Conservation (phyloP, 2,797 vertebrate species). For the Trematomus bernacchii region DNA sequence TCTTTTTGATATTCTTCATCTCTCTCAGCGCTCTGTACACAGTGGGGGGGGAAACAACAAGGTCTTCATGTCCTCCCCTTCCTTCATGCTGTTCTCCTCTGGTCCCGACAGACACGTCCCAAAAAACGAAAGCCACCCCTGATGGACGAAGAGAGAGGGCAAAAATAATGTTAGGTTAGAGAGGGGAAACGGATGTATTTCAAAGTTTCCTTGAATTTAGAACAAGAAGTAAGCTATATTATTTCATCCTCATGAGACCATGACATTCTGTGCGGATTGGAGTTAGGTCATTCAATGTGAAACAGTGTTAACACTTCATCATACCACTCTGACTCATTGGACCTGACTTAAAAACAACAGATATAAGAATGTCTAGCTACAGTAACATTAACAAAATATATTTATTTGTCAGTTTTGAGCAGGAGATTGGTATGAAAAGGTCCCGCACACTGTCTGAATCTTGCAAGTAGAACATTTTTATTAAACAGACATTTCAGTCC, state of each 20-base stretch:
- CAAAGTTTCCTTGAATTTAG: conserved; percentile 35
- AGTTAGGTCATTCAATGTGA: not conserved
- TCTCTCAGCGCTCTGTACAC: conserved; percentile 71
- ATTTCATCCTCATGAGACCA: conserved; percentile 10
- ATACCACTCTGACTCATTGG: not conserved
- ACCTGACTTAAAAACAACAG: too few species aligned
- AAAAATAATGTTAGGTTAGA: conserved; percentile 50
- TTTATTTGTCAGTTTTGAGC: conserved; percentile 10
- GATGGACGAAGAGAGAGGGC: conserved; percentile 64
- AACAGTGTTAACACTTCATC: not conserved
- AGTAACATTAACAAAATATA: conserved; percentile 2
- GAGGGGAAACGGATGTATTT: conserved; percentile 18
- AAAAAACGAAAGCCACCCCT: conserved; percentile 59
- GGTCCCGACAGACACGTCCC: conserved; percentile 59
- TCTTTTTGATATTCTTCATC: conserved; percentile 73
- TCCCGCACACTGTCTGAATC: not conserved
- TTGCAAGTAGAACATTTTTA: conserved; percentile 10
- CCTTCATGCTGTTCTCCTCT: conserved; percentile 52
- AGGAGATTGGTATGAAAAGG: conserved; percentile 15
- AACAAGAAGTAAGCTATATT: conserved; percentile 39
- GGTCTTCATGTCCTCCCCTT: conserved; percentile 52
- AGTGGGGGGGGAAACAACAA: conserved; percentile 46
- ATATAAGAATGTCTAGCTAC: not conserved
- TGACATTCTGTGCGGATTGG: conserved; percentile 6
- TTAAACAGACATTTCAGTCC: conserved; percentile 35